Evolutionary conservation across 2,797 vertebrate species (phyloP).

Genomic region (Etheostoma perlongum): DNA sequence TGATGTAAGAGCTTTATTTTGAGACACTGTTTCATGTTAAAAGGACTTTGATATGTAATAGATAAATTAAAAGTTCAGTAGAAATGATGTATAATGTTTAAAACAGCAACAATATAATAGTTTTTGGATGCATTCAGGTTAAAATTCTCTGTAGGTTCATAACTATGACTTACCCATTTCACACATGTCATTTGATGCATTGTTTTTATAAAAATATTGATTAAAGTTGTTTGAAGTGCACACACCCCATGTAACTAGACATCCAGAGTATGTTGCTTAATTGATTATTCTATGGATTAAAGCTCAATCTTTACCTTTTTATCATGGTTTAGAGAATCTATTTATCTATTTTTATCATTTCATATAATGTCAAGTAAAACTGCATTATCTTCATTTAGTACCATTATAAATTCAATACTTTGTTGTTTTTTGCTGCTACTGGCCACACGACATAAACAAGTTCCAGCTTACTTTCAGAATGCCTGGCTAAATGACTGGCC

Average conservation of each 20-base stretch:
- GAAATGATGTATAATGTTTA: neutral
- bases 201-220: neutral
- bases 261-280: neutral
- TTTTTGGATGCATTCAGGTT: neutral
- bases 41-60: neutral
- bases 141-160: neutral
- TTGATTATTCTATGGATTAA: constrained; percentile 8
- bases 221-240: constrained; percentile 7
- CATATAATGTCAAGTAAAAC: neutral
- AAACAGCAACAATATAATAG: neutral
- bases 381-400: neutral
- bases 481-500: neutral
- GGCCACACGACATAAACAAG: constrained; percentile 16
- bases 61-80: neutral
- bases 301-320: neutral
- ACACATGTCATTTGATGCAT: neutral
- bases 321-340: neutral
- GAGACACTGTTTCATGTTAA: neutral
- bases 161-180: neutral
- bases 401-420: constrained; percentile 3
- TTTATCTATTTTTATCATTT: constrained; percentile 18
- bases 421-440: neutral
- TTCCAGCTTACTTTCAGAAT: constrained; percentile 8
- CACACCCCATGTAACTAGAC: neutral
- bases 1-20: neutral